Base-by-base conservation (phyloP, 2,888 invertebrate genomes). In the Sceliomorpha sp. region DNA sequence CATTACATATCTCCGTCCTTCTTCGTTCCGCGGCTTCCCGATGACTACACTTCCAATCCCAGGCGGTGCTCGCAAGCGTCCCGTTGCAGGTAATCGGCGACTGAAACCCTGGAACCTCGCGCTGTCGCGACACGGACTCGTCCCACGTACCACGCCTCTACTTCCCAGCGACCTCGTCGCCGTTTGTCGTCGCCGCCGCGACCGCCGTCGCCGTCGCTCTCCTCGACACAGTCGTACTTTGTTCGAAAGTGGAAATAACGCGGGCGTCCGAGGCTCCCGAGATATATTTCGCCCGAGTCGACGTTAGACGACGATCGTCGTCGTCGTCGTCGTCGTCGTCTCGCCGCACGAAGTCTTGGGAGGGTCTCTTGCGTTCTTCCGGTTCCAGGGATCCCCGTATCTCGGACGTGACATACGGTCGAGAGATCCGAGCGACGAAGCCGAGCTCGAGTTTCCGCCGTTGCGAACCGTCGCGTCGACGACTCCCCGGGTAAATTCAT, bases 21-120 rank as follows among this genome's bases (percentile, higher is more conserved):
- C 44, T 48, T 24, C 36, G 31, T 64, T 66, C 27, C 56, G 34
- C 14, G 15, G 10, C 24, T 6, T 58, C 53, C 45, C 32, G 48
- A 64, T 39, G 59, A 44, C 64, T n/a, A n/a, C n/a, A 47, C 51
- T 62, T 15, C 45, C 50, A 73, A 70, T 72, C 72, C 47, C 13
- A 36, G 40, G 20, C 32, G 64, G 63, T n/a, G 71, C 66, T 55
- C 45, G 53, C 73, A 67, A 68, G 69, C 69, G 66, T 48, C 70
- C 68, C 73, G 47, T 75, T 71, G 63, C 73, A 73, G 64, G 50
- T 75, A 69, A 69, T 12, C 71, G 73, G 68, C 71, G 66, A 42
- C 31, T 20, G 20, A 24, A 50, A 34, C 31, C 37, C 36, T 29
- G 42, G 34, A 24, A 45, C 29, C 42, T 31, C 17, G 14, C 36